phyloP scores from a whole-genome alignment of 2,888 invertebrate genomes.

The Caenorhabditis sp. region DNA sequence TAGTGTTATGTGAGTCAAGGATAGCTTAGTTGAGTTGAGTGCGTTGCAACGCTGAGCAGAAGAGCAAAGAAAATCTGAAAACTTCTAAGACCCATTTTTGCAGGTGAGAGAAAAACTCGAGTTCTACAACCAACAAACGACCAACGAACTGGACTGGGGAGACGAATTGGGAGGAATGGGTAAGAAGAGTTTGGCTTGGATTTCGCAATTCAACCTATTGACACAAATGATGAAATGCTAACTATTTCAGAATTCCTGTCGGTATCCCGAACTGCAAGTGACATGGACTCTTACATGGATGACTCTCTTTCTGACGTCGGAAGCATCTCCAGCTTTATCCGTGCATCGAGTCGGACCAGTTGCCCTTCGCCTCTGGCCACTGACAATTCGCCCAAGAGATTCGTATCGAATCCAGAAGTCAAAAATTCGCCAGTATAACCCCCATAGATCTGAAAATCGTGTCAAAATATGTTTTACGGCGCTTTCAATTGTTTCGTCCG shows the following conservation, averaged over 20 bases:
- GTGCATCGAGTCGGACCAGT: slow-evolving; percentile 32
- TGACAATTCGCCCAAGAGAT: slow-evolving; percentile 26
- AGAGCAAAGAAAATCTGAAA: not conserved
- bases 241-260: slow-evolving; percentile 49
- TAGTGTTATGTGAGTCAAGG: no score
- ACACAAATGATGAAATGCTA: slow-evolving; percentile 23
- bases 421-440: slow-evolving; percentile 29
- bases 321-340: slow-evolving; percentile 42
- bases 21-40: no score
- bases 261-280: slow-evolving; percentile 55
- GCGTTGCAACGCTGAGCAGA: not conserved
- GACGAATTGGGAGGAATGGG: slow-evolving; percentile 49
- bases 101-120: slow-evolving; percentile 59
- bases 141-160: slow-evolving; percentile 65
- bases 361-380: slow-evolving; percentile 39
- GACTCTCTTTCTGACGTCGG: slow-evolving; percentile 51
- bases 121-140: slow-evolving; percentile 70
- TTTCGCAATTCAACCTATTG: not conserved
- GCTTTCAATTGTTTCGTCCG: not conserved
- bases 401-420: not conserved
- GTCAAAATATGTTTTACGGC: no score
- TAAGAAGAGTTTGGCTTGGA: no score
- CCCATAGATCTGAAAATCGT: no score
- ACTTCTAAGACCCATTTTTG: no score
- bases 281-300: slow-evolving; percentile 46